Evolutionary conservation across 2,113 vertebrate genomes (phyloP).

Genomic region (Theristicus caerulescens): DNA sequence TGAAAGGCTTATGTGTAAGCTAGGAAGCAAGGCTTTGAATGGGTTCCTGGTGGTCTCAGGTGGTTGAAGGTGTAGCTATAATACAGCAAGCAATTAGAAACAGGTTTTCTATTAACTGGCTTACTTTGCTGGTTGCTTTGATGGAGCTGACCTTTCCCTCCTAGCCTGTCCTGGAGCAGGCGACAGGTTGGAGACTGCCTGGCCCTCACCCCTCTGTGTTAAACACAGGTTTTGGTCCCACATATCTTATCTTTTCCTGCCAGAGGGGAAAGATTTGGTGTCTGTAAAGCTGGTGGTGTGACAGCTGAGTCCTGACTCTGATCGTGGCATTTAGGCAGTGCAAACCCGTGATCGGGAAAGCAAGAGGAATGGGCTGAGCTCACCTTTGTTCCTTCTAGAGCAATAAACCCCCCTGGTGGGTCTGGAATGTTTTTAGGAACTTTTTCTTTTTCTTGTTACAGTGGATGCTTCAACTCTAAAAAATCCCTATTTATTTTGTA

Average conservation of each 20-base stretch:
- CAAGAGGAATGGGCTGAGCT: background rate
- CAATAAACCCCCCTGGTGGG: too few species aligned
- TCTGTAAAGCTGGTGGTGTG: background rate
- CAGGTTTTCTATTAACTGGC: constrained; percentile 69
- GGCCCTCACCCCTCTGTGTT: background rate
- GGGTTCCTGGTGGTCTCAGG: constrained; percentile 81
- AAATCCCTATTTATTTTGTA: background rate
- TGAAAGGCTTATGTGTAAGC: constrained; percentile 77
- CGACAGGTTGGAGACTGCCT: constrained; percentile 22
- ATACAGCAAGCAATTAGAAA: constrained; percentile 75
- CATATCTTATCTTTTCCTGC: background rate
- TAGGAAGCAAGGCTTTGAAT: constrained; percentile 62
- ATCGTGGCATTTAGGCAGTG: rapidly evolving
- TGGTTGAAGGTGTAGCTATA: constrained; percentile 85
- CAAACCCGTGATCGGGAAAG: background rate
- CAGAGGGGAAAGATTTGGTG: background rate
- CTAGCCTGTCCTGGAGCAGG: background rate
- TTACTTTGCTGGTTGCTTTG: constrained; percentile 55
- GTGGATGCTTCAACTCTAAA: background rate
- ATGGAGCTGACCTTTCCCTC: constrained; percentile 42
- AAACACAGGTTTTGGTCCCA: background rate
- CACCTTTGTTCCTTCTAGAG: background rate
- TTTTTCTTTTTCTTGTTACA: background rate
- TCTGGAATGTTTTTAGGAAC: background rate
- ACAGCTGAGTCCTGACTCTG: background rate